Conservation (phyloP, 2,113 vertebrate genomes). For the Riparia riparia region DNA sequence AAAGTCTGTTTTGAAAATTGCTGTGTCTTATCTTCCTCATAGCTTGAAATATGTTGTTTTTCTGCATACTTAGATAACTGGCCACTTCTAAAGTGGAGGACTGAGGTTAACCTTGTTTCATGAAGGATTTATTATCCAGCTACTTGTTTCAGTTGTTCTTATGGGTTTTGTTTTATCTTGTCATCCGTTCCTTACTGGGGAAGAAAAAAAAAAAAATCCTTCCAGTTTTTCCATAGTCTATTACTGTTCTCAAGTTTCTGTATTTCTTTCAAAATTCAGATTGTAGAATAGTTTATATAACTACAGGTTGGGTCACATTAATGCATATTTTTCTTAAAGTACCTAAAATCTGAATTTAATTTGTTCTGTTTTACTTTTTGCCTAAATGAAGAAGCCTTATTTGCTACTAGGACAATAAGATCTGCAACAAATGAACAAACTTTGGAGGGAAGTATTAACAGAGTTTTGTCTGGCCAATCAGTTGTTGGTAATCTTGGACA, state of each 20-base stretch:
- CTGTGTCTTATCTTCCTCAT: not conserved
- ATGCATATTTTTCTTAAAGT: not conserved
- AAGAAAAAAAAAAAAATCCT: not conserved
- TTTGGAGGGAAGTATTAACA: not conserved
- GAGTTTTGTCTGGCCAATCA: conserved; percentile 65
- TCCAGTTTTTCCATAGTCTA: not conserved
- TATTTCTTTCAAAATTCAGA: not conserved
- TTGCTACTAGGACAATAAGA: conserved; percentile 73
- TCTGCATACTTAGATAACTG: not conserved
- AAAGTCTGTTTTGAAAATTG: not conserved
- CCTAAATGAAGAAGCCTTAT: conserved; percentile 71
- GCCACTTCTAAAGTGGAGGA: not conserved
- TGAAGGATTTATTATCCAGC: not conserved
- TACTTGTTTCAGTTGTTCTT: not conserved
- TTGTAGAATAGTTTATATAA: not conserved
- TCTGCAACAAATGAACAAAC: conserved; percentile 49
- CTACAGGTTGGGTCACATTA: not conserved
- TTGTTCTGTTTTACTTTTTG: conserved; percentile 34
- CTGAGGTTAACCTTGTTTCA: not conserved
- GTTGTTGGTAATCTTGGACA: conserved; percentile 67
- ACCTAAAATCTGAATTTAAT: not conserved
- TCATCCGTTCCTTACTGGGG: not conserved
- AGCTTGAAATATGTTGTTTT: not conserved
- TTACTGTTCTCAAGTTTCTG: not conserved
- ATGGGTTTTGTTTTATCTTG: not conserved